A percentile compares a stretch with the other conserved stretches of the same genome.
Conservation (phyloP, 2,113 vertebrate genomes). For the Narcine bancroftii region DNA sequence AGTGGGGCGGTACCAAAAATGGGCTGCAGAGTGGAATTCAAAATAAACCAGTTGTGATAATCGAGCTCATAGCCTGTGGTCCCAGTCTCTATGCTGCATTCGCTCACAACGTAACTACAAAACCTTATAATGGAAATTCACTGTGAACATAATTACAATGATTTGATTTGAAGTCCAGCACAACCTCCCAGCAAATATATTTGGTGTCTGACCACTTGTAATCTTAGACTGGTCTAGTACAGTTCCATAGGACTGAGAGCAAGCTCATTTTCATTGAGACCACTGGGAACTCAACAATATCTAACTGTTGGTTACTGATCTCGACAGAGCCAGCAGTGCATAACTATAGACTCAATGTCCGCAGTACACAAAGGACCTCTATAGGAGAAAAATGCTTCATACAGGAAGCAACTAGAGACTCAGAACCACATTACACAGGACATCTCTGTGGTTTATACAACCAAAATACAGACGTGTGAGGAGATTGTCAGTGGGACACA, state of each 20-base stretch:
- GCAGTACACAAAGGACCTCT: constrained; percentile 1
- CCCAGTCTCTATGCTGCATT: too few species aligned
- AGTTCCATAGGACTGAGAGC: not conserved
- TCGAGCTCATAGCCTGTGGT: too few species aligned
- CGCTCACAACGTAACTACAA: too few species aligned
- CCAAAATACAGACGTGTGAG: not conserved
- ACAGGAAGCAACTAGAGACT: not conserved
- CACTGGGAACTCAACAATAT: not conserved
- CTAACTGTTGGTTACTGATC: not conserved
- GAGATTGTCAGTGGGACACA: not conserved
- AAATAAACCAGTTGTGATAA: too few species aligned
- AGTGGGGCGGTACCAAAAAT: too few species aligned
- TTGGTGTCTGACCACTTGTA: not conserved
- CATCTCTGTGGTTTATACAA: not conserved
- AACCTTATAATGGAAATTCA: too few species aligned
- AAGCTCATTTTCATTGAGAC: not conserved
- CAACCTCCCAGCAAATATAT: not conserved
- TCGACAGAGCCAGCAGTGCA: not conserved
- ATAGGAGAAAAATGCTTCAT: not conserved
- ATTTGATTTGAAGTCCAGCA: not conserved
- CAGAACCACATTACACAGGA: not conserved
- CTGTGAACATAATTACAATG: not conserved
- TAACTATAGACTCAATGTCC: not conserved
- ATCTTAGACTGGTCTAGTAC: not conserved
- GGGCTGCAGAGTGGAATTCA: too few species aligned